Evolutionary conservation across 2,113 vertebrate genomes (phyloP), one percentile per base, ranked within the genome.

Genomic region (Abramis brama): DNA sequence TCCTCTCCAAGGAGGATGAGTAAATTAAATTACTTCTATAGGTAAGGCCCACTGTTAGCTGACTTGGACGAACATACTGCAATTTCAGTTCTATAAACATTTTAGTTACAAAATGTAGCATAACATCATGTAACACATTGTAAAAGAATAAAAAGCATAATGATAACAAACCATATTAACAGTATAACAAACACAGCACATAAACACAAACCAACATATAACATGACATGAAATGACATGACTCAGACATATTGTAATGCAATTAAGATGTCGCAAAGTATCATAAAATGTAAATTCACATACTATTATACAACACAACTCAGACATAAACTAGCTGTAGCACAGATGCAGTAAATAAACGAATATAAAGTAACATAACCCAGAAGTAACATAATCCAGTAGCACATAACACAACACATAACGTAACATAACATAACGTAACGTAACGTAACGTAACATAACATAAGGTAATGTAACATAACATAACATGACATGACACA

Each of bases 31-130:
- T 74, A 86, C 85, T 45, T 83, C 57, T 43, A 4, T 33, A 23
- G 50, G 52, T 33, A 66, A 79, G 68, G 84, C 13, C 76, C n/a
- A 36, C 86, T 62, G 50, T 85, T 88, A 77, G 59, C 64, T 79
- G 76, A 83, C 45, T 19, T 82, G 55, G 9, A 90, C 60, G 36
- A 85, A 82, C 47, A 64, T 47, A 25, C 36, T 68, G 74, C 17
- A 77, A 30, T 73, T 70, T 12, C 76, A 60, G 77, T 21, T 77
- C 8, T 62, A 30, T n/a, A 43, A 39, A 12, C 39, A 47, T 64
- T 62, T 62, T 64, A 43, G 75, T 50, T 17, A 27, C 45, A 30
- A 21, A 55, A 50, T 76, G 15, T 76, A 76, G 25, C 5, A 13
- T 25, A 43, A 43, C 12, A 2, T 62, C 21, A 70, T 27, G 1